These are phyloP conservation scores for Jordanella pulchra DNA, from an alignment of 2,797 vertebrate genomes.

Conservation along the genomic window DNA sequence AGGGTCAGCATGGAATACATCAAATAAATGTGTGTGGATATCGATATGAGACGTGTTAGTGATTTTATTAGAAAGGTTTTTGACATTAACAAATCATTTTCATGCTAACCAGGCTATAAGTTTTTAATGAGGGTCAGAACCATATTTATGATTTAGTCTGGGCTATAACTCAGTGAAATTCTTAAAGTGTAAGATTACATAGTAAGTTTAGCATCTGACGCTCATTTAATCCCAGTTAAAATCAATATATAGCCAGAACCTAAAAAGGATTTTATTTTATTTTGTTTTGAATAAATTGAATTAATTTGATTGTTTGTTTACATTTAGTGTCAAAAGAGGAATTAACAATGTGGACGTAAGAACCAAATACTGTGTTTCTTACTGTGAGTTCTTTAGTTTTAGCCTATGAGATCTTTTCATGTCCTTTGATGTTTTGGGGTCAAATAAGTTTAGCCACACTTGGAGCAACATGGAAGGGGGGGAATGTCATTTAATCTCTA, in stretches of 20 bases:
- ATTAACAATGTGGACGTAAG: background rate
- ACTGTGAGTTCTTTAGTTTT: slow-evolving; percentile 17
- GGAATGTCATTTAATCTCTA: slow-evolving; percentile 39
- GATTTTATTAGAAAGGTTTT: background rate
- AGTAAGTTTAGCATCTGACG: background rate
- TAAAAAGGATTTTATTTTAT: slow-evolving; percentile 1
- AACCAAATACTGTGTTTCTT: background rate
- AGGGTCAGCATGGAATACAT: slow-evolving; percentile 37
- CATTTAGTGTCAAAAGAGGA: slow-evolving; percentile 13
- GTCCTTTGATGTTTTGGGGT: slow-evolving; percentile 25
- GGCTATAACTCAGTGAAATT: background rate
- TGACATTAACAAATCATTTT: background rate
- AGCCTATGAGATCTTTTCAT: slow-evolving; percentile 29
- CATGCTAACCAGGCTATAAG: background rate
- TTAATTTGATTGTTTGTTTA: slow-evolving; percentile 1
- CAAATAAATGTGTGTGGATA: slow-evolving; percentile 45
- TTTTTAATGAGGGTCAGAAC: background rate
- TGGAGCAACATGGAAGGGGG: slow-evolving; percentile 16
- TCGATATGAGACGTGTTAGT: slow-evolving; percentile 21
- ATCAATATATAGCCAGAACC: background rate
- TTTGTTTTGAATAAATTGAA: background rate
- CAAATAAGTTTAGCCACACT: slow-evolving; percentile 57
- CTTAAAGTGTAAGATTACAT: background rate
- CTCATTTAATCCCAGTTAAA: slow-evolving; percentile 2
- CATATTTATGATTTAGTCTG: background rate